Evolutionary conservation across 2,797 vertebrate species (phyloP).

Genomic region (Tolypeutes matacus): DNA sequence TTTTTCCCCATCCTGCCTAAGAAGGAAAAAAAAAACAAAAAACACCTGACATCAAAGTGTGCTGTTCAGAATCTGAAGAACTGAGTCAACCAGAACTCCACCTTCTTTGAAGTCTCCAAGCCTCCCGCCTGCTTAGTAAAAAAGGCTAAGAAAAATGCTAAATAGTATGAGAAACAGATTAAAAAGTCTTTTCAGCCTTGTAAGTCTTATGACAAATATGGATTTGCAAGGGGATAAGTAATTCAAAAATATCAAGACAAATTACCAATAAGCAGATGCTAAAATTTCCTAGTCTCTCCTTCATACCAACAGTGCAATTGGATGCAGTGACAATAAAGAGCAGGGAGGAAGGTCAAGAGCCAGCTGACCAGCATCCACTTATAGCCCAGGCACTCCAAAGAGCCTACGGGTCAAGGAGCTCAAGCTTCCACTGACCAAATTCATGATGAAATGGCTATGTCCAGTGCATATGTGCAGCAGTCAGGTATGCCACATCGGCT

Average conservation of each 20-base stretch:
- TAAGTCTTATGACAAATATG: conserved; percentile 64
- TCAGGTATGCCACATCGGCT: background rate
- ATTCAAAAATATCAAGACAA: conserved; percentile 39
- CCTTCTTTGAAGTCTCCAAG: conserved; percentile 87
- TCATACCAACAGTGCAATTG: background rate
- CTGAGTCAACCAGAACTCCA: conserved; percentile 84
- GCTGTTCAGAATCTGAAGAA: conserved; percentile 86
- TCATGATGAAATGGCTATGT: background rate
- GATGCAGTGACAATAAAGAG: background rate
- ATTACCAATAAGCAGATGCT: conserved; percentile 22
- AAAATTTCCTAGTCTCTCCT: background rate
- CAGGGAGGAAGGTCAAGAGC: background rate
- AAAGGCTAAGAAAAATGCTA: conserved; percentile 82
- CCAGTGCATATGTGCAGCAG: background rate
- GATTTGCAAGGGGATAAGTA: conserved; percentile 57
- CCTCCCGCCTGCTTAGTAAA: conserved; percentile 85
- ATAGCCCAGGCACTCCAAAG: background rate
- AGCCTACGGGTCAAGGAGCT: background rate
- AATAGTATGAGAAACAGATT: conserved; percentile 82
- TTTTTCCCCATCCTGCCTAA: conserved; percentile 77
- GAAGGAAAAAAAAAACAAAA: conserved; percentile 74
- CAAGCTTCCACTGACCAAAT: background rate
- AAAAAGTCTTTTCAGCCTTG: conserved; percentile 71
- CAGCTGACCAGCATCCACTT: background rate
- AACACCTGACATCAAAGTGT: conserved; percentile 86